phyloP scores from a whole-genome alignment of 2,113 vertebrate species.

The Corythaixoides concolor region DNA sequence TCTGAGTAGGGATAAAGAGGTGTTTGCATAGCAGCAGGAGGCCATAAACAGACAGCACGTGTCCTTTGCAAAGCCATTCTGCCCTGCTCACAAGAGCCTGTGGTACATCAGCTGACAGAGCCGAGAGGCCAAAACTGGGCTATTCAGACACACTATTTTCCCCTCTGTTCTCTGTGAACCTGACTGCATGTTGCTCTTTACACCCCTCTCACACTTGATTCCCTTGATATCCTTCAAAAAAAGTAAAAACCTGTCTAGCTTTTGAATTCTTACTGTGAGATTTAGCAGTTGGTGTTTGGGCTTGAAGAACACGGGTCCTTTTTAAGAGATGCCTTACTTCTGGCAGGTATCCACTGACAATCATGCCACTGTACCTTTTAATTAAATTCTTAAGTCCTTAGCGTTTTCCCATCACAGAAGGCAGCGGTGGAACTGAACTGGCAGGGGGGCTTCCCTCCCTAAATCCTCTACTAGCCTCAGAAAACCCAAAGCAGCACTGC shows the following conservation, averaged over 20 bases:
- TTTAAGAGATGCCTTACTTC: neutral
- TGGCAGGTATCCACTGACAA: neutral
- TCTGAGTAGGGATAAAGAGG: constrained; percentile 14
- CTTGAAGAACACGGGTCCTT: neutral
- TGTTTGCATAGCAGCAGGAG: constrained; percentile 7
- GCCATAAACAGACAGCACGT: constrained; percentile 11
- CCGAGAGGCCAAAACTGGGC: neutral
- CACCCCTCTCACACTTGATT: neutral
- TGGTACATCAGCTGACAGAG: neutral
- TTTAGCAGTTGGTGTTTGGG: neutral
- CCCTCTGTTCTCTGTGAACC: neutral
- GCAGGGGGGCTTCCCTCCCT: neutral
- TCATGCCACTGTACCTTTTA: neutral
- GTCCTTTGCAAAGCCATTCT: constrained; percentile 2
- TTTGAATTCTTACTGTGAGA: neutral
- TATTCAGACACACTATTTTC: neutral
- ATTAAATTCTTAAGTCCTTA: neutral
- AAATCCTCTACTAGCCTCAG: neutral
- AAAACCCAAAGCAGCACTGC: neutral
- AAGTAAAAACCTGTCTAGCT: neutral
- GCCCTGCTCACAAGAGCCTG: neutral
- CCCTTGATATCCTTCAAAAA: neutral
- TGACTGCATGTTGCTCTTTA: neutral
- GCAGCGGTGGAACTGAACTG: neutral
- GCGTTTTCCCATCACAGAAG: neutral